A percentile compares a stretch with the other conserved stretches of the same genome.
These are phyloP conservation scores for Synanceia verrucosa DNA, from an alignment of 2,797 vertebrate species.

Conservation along the genomic window DNA sequence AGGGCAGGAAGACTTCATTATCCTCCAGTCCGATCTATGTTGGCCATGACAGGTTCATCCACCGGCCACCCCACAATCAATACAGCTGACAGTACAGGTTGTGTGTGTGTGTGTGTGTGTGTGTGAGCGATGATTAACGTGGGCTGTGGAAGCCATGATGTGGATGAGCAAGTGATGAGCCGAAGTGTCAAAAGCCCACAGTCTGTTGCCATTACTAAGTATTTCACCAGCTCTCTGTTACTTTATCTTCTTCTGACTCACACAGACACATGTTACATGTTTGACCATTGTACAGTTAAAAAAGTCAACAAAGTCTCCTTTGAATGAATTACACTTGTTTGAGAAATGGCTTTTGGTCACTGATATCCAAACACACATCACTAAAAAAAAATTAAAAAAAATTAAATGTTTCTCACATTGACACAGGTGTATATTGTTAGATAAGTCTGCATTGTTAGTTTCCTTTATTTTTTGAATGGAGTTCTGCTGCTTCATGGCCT, in stretches of 20 bases:
- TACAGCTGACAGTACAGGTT: conserved; percentile 75
- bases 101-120: conserved; percentile 22
- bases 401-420: no score
- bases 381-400: no score
- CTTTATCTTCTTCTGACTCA: conserved; percentile 1
- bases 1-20: conserved; percentile 84
- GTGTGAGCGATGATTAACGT: conserved; percentile 55
- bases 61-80: conserved; percentile 75
- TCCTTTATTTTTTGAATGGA: no score
- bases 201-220: conserved; percentile 48
- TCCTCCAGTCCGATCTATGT: conserved; percentile 81
- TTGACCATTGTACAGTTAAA: background rate
- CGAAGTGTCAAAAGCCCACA: conserved; percentile 66
- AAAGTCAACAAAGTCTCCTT: no score
- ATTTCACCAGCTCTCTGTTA: conserved; percentile 35
- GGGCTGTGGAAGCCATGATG: conserved; percentile 54
- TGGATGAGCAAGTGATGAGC: conserved; percentile 70
- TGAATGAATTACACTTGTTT: no score
- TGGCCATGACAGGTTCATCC: conserved; percentile 84
- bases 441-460: no score
- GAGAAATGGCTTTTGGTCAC: no score
- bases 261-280: background rate
- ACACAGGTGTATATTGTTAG: no score
- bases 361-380: no score
- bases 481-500: no score